Percentiles rank a stretch among this genome's conserved stretches.
Evolutionary conservation across 2,888 invertebrate species (phyloP).

Genomic region (Cheilosia pagana): DNA sequence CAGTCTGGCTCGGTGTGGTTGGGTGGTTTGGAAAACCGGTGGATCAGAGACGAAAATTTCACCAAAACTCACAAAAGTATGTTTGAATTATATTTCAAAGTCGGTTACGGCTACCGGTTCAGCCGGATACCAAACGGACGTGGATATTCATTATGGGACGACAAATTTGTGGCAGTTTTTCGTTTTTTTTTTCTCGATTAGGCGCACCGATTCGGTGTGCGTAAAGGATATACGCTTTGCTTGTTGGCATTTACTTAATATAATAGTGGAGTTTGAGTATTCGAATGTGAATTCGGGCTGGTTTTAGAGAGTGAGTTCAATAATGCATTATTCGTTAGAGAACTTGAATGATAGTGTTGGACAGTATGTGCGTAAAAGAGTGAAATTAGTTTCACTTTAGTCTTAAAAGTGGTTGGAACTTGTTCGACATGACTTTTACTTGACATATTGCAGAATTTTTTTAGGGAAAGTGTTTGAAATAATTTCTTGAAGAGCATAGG

Average conservation of each 20-base stretch:
- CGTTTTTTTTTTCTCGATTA: no score
- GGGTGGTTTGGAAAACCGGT: slow-evolving; percentile 25
- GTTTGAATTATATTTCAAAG: slow-evolving; percentile 32
- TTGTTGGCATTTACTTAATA: background rate
- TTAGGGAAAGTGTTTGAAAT: no score
- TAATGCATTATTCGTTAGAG: background rate
- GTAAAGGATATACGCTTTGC: background rate
- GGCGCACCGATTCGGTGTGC: slow-evolving; percentile 2
- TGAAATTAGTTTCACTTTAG: slow-evolving; percentile 3
- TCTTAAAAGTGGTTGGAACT: background rate
- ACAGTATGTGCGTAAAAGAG: background rate
- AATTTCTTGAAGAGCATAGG: no score
- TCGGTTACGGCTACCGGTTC: slow-evolving; percentile 27
- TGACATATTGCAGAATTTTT: background rate
- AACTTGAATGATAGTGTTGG: background rate
- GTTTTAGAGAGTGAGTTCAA: slow-evolving; percentile 22
- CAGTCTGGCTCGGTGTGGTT: background rate
- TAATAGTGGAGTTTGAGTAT: background rate
- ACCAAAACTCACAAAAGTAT: slow-evolving; percentile 58
- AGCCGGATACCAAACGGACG: slow-evolving; percentile 33
- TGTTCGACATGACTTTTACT: background rate
- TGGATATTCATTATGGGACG: background rate
- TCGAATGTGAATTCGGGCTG: background rate
- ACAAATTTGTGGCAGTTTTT: slow-evolving; percentile 35
- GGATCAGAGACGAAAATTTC: slow-evolving; percentile 52